Percentiles rank a stretch among this genome's conserved stretches.
These are phyloP conservation scores for Oikopleura dioica DNA, from an alignment of 23 tunicate genomes.

Conservation along the genomic window DNA sequence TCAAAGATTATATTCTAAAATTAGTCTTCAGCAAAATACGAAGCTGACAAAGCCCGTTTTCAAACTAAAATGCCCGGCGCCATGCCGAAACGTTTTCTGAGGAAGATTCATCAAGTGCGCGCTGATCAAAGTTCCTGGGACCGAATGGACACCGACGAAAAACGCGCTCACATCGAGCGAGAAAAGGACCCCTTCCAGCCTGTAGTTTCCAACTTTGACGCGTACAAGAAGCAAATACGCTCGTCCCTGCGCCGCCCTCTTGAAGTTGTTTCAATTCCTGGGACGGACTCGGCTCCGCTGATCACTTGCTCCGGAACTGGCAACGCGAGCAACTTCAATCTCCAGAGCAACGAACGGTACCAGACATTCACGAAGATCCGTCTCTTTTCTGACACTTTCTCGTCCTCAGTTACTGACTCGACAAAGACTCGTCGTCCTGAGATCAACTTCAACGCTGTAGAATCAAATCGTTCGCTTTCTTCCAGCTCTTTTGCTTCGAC, in stretches of 20 bases:
- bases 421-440: not conserved
- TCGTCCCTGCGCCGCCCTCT: no score
- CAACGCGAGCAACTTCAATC: not conserved
- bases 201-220: no score
- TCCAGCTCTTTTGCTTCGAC: not conserved
- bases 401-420: not conserved
- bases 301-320: not conserved
- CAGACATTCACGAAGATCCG: not conserved
- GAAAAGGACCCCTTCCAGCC: no score
- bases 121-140: not conserved
- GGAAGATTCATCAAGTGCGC: not conserved
- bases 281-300: not conserved
- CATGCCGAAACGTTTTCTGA: not conserved
- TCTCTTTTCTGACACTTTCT: not conserved
- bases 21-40: no score
- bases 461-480: not conserved
- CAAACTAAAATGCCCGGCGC: not conserved
- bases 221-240: no score
- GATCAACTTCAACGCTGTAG: not conserved
- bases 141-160: not conserved
- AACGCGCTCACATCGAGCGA: not conserved
- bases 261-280: not conserved
- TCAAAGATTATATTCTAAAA: no score
- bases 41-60: no score
- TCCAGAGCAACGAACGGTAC: not conserved